Evolutionary conservation across 1,140 invertebrate genomes (phyloP), one percentile per base, ranked within the genome.

Genomic region (Amyelois transitella): DNA sequence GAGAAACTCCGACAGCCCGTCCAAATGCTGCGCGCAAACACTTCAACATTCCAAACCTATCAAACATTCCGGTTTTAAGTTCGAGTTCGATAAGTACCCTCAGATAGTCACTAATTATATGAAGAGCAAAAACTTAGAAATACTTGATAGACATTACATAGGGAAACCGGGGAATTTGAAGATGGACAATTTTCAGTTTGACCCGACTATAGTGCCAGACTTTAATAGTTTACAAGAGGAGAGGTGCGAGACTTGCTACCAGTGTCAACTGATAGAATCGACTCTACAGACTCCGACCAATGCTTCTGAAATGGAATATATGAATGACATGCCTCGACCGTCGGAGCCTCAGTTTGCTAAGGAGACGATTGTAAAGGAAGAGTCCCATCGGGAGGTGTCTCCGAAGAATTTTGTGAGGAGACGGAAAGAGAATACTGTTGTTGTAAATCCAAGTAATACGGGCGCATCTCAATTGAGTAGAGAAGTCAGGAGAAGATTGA

Each of bases 31-130:
- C 71, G 73, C 68, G 22, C 83, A 85, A 68, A 83, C 77, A 64
- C 85, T 86, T 66, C 90, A 91, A 87, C 91, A 90, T 89, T 85
- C 89, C 88, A 81, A 89, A 84, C 75, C 80, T 59, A 90, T 91
- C 71, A 91, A 91, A 84, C 91, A 92, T 88, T 91, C 91, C 69
- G 91, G 91, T 66, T 91, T 92, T 70, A 92, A 93, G 81, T 93
- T 93, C 66, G 92, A 92, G 74, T 91, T 93, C 62, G 91, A 92
- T 77, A 91, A 92, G 75, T 92, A 92, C 77, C 91, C 91, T 25
- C 91, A 92, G 71, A 92, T 92, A 69, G 91, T 91, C 54, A 92
- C 90, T 66, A 93, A 92, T 80, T 93, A 93, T 67, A 92, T 93
- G 92, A 92, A 92, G 74, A 92, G 91, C 75, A 93, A 93, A 79